phyloP scores from a whole-genome alignment of 37 sponge, comb jelly and placozoan species.

The Petrosia ficiformis region DNA sequence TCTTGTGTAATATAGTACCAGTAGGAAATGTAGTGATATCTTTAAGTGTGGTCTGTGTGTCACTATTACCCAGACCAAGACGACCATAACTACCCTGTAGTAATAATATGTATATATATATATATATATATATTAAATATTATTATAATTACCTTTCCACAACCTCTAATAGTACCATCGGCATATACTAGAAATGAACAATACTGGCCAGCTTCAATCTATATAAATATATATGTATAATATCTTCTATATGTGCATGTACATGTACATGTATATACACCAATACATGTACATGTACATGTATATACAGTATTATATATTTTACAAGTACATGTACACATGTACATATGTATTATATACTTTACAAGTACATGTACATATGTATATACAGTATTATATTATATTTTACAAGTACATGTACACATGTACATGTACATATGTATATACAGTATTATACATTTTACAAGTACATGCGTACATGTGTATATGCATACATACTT shows the following conservation, averaged over 20 bases:
- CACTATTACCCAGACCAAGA: constrained; percentile 73
- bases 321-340: too few species aligned
- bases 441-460: too few species aligned
- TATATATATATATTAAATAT: background rate
- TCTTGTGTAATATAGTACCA: constrained; percentile 17
- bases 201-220: constrained; percentile 90
- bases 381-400: too few species aligned
- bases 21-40: constrained; percentile 45
- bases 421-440: too few species aligned
- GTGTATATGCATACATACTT: too few species aligned
- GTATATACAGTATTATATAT: too few species aligned
- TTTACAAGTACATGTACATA: too few species aligned
- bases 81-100: constrained; percentile 79
- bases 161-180: constrained; percentile 75
- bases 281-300: too few species aligned
- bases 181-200: constrained; percentile 74
- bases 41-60: constrained; percentile 50
- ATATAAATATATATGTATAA: constrained; percentile 9
- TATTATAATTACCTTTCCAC: constrained; percentile 83
- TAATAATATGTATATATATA: background rate
- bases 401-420: too few species aligned
- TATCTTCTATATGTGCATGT: background rate
- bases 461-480: too few species aligned
- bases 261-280: too few species aligned
- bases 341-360: too few species aligned